Evolutionary conservation across 2,888 invertebrate species (phyloP).

Genomic region (Linnaemya vulpina): DNA sequence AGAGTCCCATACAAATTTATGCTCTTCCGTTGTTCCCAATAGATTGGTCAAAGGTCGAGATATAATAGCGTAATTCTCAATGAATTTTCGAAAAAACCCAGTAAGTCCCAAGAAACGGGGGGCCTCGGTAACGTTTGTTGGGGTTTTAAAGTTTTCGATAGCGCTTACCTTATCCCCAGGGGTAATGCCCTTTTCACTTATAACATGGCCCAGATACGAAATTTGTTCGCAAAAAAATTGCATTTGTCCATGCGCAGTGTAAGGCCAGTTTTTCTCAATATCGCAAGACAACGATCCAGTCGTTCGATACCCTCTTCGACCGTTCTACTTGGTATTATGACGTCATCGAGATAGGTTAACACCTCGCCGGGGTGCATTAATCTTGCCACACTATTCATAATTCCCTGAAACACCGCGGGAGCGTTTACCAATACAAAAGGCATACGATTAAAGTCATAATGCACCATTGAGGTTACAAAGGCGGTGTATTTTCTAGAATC

Average conservation of each 20-base stretch:
- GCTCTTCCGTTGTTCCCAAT: slow-evolving; percentile 30
- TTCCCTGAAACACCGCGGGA: slow-evolving; percentile 59
- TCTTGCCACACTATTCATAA: slow-evolving; percentile 1
- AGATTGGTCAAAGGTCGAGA: slow-evolving; percentile 46
- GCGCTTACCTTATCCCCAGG: slow-evolving; percentile 39
- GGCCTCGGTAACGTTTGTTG: slow-evolving; percentile 56
- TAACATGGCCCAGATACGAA: slow-evolving; percentile 9
- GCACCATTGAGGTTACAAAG: slow-evolving; percentile 64
- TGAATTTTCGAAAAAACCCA: slow-evolving; percentile 70
- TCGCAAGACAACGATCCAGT: slow-evolving; percentile 47
- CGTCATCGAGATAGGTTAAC: slow-evolving; percentile 69
- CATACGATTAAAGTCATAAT: slow-evolving; percentile 68
- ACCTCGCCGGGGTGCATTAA: slow-evolving; percentile 53
- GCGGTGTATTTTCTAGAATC: slow-evolving; percentile 56
- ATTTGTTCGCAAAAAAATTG: slow-evolving; percentile 26
- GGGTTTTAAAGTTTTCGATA: slow-evolving; percentile 31
- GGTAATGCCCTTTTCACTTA: not conserved
- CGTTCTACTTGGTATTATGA: slow-evolving; percentile 67
- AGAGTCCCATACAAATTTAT: not conserved
- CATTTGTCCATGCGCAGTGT: slow-evolving; percentile 30
- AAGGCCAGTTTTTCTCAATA: slow-evolving; percentile 24
- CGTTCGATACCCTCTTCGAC: slow-evolving; percentile 56
- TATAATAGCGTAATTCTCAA: slow-evolving; percentile 58
- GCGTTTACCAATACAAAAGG: slow-evolving; percentile 69
- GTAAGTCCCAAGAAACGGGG: slow-evolving; percentile 67